A percentile compares a stretch with the other conserved stretches of the same genome.
Conservation (phyloP, 1,140 invertebrate genomes). For the Bombus impatiens region DNA sequence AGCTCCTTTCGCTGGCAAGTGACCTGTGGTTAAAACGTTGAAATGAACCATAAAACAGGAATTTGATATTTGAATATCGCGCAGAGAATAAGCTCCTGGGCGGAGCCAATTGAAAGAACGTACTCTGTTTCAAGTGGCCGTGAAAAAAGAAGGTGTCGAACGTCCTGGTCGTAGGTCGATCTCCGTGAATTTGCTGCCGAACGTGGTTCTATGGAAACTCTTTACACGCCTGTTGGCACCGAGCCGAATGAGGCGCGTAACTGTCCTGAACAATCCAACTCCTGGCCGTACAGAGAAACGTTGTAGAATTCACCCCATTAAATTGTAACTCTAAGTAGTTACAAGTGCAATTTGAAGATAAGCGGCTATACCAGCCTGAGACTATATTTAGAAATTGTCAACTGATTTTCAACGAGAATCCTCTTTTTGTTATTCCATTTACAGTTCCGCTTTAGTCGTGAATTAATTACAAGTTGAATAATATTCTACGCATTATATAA, state of each 20-base stretch:
- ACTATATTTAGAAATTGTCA: background rate
- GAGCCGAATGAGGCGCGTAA: slow-evolving; percentile 15
- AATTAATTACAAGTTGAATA: no score
- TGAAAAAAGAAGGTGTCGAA: background rate
- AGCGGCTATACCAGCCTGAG: background rate
- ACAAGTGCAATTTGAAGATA: background rate
- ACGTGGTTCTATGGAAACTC: background rate
- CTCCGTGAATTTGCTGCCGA: background rate
- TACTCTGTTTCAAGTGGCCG: background rate
- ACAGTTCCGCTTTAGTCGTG: background rate
- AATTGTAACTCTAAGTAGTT: slow-evolving; percentile 4
- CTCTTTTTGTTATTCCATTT: background rate
- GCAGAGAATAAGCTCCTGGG: background rate
- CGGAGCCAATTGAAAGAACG: background rate
- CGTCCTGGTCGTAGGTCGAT: background rate
- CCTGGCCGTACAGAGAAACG: background rate
- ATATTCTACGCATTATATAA: no score
- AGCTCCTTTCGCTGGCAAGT: no score
- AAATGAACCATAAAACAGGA: no score
- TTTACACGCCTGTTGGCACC: slow-evolving; percentile 13
- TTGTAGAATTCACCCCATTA: background rate
- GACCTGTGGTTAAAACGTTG: no score
- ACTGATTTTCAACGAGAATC: background rate
- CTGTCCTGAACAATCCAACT: background rate
- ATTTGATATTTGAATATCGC: background rate